Percentiles rank a stretch among this genome's conserved stretches.
phyloP scores from a whole-genome alignment of 2,113 vertebrate genomes.

The chimpanzee (Pan troglodytes) region DNA sequence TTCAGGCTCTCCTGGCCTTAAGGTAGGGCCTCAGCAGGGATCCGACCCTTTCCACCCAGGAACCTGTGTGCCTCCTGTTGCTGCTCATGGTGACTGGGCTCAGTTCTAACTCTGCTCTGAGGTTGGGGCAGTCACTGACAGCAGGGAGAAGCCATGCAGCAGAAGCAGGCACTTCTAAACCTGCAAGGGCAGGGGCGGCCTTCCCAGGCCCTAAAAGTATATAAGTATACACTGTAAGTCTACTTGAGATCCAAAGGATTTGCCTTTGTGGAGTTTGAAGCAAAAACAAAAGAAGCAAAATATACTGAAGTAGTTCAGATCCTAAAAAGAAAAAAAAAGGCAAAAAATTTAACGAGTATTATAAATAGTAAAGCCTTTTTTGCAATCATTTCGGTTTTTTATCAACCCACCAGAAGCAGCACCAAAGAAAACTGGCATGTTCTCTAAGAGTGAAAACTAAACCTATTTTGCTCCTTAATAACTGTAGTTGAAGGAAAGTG shows the following conservation, averaged over 20 bases:
- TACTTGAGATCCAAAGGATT: conserved; percentile 88
- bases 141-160: too few relatives aligned
- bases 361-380: not conserved
- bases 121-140: too few relatives aligned
- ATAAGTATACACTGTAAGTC: conserved; percentile 87
- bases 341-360: not conserved
- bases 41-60: too few relatives aligned
- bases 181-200: too few relatives aligned
- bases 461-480: conserved; percentile 64
- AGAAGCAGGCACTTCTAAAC: too few relatives aligned
- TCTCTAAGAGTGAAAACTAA: conserved; percentile 90
- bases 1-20: too few relatives aligned
- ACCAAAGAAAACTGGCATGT: conserved; percentile 89
- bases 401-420: conserved; percentile 92
- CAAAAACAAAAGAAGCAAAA: conserved; percentile 87
- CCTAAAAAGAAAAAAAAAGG: not conserved
- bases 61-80: too few relatives aligned
- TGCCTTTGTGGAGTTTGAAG: conserved; percentile 93
- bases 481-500: not conserved
- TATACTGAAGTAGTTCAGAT: conserved; percentile 87
- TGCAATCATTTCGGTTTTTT: conserved; percentile 65
- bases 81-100: too few relatives aligned
- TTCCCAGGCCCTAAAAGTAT: conserved; percentile 67
- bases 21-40: too few relatives aligned
- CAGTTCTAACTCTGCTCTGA: too few relatives aligned